phyloP scores from a whole-genome alignment of 1,140 invertebrate genomes.

The Tribolium madens region DNA sequence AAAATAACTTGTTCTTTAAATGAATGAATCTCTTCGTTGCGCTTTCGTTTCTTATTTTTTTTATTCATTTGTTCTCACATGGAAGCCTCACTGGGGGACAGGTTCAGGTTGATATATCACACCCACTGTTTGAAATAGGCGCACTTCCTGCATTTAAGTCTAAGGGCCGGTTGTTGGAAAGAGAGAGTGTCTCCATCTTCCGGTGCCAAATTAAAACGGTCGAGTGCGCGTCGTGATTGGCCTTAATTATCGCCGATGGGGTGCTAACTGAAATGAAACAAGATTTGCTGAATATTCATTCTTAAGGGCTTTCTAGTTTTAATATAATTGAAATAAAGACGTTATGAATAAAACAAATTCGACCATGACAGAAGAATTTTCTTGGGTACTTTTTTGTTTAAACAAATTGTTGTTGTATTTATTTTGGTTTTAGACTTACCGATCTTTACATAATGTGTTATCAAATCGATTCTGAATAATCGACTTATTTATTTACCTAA shows the following conservation, averaged over 20 bases:
- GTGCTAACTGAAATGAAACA: conserved; percentile 19
- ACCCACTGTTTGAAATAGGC: conserved; percentile 41
- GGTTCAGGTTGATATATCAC: conserved; percentile 41
- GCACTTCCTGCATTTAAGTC: conserved; percentile 41
- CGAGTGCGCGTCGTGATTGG: conserved; percentile 44
- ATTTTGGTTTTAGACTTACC: not conserved
- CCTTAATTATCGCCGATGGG: conserved; percentile 27
- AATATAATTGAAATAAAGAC: not conserved
- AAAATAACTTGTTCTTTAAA: conserved; percentile 13
- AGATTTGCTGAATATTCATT: not conserved
- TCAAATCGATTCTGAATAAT: not conserved
- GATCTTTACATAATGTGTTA: not conserved
- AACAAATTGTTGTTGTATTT: not conserved
- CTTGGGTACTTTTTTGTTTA: not conserved
- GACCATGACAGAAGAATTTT: not conserved
- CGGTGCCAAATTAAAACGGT: conserved; percentile 48
- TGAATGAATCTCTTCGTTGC: not conserved
- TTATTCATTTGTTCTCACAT: not conserved
- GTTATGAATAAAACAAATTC: not conserved
- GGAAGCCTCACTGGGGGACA: conserved; percentile 3
- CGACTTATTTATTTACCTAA: not conserved
- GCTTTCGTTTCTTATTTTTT: not conserved
- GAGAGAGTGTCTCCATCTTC: conserved; percentile 48
- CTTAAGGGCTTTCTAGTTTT: not conserved
- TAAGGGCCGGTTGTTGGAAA: conserved; percentile 11